Evolutionary conservation across 2,113 vertebrate species (phyloP).

Genomic region (Sarotherodon lohbergeri): DNA sequence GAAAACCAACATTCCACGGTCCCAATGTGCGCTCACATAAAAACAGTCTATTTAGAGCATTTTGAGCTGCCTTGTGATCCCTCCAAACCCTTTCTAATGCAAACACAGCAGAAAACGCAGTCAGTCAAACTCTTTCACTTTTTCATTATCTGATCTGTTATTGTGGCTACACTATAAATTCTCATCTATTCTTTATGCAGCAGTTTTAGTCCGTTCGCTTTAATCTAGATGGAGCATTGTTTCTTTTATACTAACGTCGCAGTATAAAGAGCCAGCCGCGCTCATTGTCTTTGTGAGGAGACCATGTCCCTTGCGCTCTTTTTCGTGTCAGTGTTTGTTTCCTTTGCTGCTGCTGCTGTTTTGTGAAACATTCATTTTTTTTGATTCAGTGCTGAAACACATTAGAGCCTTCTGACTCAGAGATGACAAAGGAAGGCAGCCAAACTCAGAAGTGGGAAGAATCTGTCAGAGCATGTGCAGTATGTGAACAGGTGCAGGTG

Average conservation of each 20-base stretch:
- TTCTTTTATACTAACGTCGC: not conserved
- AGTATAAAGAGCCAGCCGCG: not conserved
- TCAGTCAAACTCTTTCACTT: constrained; percentile 48
- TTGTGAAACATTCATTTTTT: not conserved
- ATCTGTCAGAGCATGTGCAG: constrained; percentile 62
- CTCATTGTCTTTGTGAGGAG: constrained; percentile 17
- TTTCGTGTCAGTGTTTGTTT: not conserved
- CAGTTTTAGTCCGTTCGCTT: not conserved
- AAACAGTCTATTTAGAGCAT: constrained; percentile 68
- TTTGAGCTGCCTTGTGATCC: constrained; percentile 65
- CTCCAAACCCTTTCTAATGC: constrained; percentile 69
- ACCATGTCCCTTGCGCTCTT: not conserved
- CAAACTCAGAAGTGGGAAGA: constrained; percentile 28
- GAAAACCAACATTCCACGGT: constrained; percentile 75
- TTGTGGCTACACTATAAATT: constrained; percentile 34
- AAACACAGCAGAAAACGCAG: constrained; percentile 66
- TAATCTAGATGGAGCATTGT: not conserved
- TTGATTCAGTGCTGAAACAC: constrained; percentile 1
- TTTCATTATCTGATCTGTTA: constrained; percentile 54
- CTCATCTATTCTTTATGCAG: not conserved
- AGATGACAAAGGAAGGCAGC: constrained; percentile 34
- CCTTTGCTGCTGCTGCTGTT: not conserved
- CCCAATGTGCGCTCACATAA: constrained; percentile 66
- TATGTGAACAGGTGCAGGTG: constrained; percentile 52
- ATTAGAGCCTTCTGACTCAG: constrained; percentile 34